Evolutionary conservation across 2,797 vertebrate genomes (phyloP).

Genomic region (Fringilla coelebs): DNA sequence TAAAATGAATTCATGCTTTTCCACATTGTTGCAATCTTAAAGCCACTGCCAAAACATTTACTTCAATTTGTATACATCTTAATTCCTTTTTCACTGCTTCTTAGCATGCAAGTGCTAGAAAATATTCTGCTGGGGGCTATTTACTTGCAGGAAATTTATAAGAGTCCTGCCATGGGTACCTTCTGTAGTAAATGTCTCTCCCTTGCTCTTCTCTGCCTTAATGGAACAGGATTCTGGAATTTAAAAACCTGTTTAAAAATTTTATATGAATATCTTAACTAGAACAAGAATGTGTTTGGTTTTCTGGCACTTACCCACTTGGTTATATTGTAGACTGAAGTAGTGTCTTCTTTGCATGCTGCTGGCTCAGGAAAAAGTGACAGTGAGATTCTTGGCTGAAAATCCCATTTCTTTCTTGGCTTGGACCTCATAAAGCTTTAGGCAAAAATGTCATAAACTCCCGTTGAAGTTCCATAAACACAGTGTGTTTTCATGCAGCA

Average conservation of each 20-base stretch:
- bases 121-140: background rate
- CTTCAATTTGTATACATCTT: background rate
- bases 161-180: background rate
- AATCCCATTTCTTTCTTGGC: background rate
- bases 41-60: background rate
- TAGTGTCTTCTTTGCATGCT: background rate
- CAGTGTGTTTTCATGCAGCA: background rate
- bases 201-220: background rate
- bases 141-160: background rate
- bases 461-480: background rate
- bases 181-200: background rate
- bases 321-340: background rate
- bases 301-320: background rate
- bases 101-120: background rate
- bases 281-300: background rate
- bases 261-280: background rate
- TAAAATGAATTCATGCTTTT: background rate
- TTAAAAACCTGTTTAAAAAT: background rate
- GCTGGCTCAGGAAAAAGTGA: background rate
- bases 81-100: background rate
- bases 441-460: constrained; percentile 4
- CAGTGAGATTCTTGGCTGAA: constrained; percentile 3
- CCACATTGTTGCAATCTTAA: background rate
- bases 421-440: background rate
- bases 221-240: background rate